Base-by-base conservation (phyloP, 2,113 vertebrate genomes). In the Anas platyrhynchos region DNA sequence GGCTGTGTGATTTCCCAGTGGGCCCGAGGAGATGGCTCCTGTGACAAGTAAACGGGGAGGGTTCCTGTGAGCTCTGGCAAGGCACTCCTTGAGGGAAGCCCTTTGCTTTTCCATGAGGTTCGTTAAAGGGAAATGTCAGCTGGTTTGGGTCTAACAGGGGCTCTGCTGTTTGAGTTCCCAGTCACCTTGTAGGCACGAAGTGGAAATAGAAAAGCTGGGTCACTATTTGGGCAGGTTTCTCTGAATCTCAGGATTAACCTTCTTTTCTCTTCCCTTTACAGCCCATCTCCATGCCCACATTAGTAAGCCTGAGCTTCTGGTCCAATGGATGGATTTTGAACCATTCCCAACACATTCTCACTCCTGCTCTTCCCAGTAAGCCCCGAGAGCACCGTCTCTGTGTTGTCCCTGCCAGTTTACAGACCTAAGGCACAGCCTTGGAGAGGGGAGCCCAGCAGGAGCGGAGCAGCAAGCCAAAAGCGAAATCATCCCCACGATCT, bases 1-100 rank as follows among this genome's bases (percentile, higher is more conserved):
- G 31, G 73, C 41, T 74, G 56, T 46, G 1, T 89, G 95, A 93
- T 94, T 96, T 96, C 94, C 94, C 92, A 68, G 52, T 15, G 90
- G 91, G 34, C 13, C 2, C 1, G 0, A n/a, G 79, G 91, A 91
- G 67, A 13, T 44, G 27, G 44, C 43, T 88, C 80, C 81, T 0
- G 0, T 80, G 82, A 76, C 65, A 55, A n/a, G 65, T 2, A 41
- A 11, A 4, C 88, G 85, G 59, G 83, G 16, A 89, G 72, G 0
- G 1, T 46, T 44, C 38, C 43, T 43, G 8, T 2, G 4, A 38
- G 2, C 44, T 46, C 83, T 31, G 56, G 65, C 73, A 62, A 0
- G 0, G 3, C 0, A 4, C 11, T 89, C 61, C 21, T 38, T 1
- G 83, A 67, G 62, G 21, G 22, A 86, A 59, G 43, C 44, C 34